Base-by-base conservation (phyloP, 2,888 invertebrate species). In the Abrostola triplasia region DNA sequence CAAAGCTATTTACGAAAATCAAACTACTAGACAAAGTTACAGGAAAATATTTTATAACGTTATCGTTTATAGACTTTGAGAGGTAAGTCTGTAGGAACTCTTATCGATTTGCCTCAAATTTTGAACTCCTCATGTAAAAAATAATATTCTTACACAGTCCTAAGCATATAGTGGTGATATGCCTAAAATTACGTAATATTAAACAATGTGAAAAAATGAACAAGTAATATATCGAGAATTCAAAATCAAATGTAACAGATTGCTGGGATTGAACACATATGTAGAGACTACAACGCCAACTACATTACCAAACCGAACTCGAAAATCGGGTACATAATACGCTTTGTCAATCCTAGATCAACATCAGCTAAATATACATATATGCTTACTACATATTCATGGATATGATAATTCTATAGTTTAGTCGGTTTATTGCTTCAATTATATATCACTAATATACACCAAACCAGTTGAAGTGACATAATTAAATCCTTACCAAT, bases 291-390 rank as follows among this genome's bases (percentile, higher is more conserved):
- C 24, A 24, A 24, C 24, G 24, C 44, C n/a, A n/a, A n/a, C n/a
- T 24, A 47, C 24, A 5, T 47, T 13, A 24, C 9, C 9, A 47
- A 47, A 47, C 24, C 24, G 24, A 24, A 24, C 24, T 24, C 24
- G 24, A 24, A 24, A 24, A 24, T 24, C 24, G 5, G 24, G 44
- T 47, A n/a, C n/a, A n/a, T n/a, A 47, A 6, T 6, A 10, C 12
- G 44, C 13, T 44, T 24, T 8, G 44, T 13, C 13, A 44, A 44
- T 44, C 44, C 44, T 4, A 12, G 13, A 37, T 51, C 37, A 37
- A 38, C 51, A 51, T 38, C 36, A n/a, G 36, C 35, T 13, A 51
- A 37, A 51, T 38, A 37, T 12, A 51, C 24, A 24, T n/a, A 51
- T 36, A 37, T 51, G 8, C 11, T 37, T 51, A 36, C 24, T 49